Percentiles rank a stretch among this genome's conserved stretches.
These are phyloP conservation scores for Telenomus remus DNA, from an alignment of 1,140 invertebrate species.

Conservation along the genomic window DNA sequence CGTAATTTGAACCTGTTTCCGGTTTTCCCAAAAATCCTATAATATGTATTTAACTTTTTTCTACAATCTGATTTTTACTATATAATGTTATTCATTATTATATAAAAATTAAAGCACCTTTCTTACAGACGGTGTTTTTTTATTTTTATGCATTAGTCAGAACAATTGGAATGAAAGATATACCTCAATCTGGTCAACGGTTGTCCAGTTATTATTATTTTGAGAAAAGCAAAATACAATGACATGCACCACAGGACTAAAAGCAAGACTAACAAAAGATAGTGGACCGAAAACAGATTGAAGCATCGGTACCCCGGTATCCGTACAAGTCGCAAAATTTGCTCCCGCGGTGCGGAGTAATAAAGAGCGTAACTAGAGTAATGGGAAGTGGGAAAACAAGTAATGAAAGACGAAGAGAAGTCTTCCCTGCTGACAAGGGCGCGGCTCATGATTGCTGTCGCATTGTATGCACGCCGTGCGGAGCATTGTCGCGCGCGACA, in stretches of 20 bases:
- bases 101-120: too few relatives aligned
- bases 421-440: conserved; percentile 72
- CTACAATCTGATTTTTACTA: too few relatives aligned
- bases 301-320: conserved; percentile 28
- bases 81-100: too few relatives aligned
- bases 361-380: conserved; percentile 50
- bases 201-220: conserved; percentile 26
- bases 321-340: conserved; percentile 29
- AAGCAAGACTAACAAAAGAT: conserved; percentile 21
- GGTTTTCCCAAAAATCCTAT: neutral
- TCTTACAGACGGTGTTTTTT: too few relatives aligned
- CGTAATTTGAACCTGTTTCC: conserved; percentile 40
- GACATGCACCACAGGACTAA: neutral
- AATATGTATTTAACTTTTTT: too few relatives aligned
- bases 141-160: too few relatives aligned
- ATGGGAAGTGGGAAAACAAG: conserved; percentile 55
- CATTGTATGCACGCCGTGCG: conserved; percentile 66
- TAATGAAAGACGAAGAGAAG: conserved; percentile 50
- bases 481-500: conserved; percentile 65
- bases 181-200: conserved; percentile 2
- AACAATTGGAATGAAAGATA: neutral
- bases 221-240: conserved; percentile 1
- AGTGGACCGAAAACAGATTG: conserved; percentile 23
- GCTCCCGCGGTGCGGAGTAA: conserved; percentile 56
- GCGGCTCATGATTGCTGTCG: conserved; percentile 74